phyloP scores from a whole-genome alignment of 2,113 vertebrate genomes.

The Genyomyrus donnyi region DNA sequence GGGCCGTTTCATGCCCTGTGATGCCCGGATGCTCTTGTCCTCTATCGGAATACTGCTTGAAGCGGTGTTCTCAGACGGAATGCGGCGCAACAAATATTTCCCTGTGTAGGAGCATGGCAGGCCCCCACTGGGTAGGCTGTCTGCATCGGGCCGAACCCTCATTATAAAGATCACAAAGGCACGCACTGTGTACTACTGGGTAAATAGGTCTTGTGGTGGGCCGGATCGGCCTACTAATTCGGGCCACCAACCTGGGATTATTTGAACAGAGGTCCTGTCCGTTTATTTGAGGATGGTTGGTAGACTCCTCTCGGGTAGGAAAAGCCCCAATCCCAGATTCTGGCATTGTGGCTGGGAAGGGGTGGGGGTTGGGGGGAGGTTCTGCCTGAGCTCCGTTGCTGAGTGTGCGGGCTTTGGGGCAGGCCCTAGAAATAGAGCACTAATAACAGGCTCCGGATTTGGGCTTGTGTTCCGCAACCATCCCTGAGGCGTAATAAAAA shows the following conservation, averaged over 20 bases:
- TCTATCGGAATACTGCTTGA: background rate
- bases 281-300: background rate
- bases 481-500: background rate
- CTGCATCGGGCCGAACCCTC: background rate
- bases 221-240: background rate
- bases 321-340: background rate
- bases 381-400: background rate
- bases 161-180: background rate
- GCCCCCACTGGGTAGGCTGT: background rate
- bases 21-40: background rate
- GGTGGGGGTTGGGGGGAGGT: background rate
- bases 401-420: background rate
- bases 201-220: background rate
- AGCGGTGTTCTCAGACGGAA: background rate
- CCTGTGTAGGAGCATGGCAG: background rate
- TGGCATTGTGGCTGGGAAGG: background rate
- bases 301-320: background rate
- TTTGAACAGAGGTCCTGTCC: background rate
- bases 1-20: no score
- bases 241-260: background rate
- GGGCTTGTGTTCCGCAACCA: background rate
- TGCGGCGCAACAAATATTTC: background rate
- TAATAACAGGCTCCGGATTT: slow-evolving; percentile 5
- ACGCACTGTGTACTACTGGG: slow-evolving; percentile 9
- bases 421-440: slow-evolving; percentile 1